These are phyloP conservation scores for Oikopleura dioica DNA, from an alignment of 23 tunicate genomes.

Conservation along the genomic window DNA sequence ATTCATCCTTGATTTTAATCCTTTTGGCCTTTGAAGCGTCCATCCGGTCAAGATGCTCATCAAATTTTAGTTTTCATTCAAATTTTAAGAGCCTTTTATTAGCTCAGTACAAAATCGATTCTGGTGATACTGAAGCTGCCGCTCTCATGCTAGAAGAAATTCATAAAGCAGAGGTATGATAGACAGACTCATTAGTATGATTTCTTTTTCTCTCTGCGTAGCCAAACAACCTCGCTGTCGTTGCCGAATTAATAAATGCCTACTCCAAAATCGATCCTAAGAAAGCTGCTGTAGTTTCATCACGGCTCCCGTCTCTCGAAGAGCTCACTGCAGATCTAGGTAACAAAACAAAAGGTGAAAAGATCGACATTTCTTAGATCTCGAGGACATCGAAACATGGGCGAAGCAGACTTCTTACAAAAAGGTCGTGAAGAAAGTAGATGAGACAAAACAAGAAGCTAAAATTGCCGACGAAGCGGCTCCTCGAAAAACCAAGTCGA, in stretches of 20 bases:
- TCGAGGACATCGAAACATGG: neutral
- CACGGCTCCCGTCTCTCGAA: neutral
- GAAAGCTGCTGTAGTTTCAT: neutral
- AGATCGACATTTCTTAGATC: too few relatives aligned
- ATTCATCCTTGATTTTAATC: too few relatives aligned
- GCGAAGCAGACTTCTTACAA: neutral
- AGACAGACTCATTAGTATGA: neutral
- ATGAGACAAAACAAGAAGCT: neutral
- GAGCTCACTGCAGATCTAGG: neutral
- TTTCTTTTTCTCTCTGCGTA: neutral
- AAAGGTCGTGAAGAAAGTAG: neutral
- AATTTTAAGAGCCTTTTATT: too few relatives aligned
- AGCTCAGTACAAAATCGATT: neutral
- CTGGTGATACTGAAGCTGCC: neutral
- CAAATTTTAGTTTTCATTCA: too few relatives aligned
- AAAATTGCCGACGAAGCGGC: neutral
- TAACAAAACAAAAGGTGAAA: too few relatives aligned
- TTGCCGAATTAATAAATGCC: neutral
- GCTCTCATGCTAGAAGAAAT: neutral
- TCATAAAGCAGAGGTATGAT: neutral
- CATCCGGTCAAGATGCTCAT: too few relatives aligned
- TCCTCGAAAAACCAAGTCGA: too few relatives aligned
- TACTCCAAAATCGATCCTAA: neutral
- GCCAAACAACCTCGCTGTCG: neutral
- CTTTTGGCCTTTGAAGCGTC: too few relatives aligned